Evolutionary conservation across 2,797 vertebrate genomes (phyloP), one percentile per base, ranked within the genome.

Genomic region (Etheostoma nigrum): DNA sequence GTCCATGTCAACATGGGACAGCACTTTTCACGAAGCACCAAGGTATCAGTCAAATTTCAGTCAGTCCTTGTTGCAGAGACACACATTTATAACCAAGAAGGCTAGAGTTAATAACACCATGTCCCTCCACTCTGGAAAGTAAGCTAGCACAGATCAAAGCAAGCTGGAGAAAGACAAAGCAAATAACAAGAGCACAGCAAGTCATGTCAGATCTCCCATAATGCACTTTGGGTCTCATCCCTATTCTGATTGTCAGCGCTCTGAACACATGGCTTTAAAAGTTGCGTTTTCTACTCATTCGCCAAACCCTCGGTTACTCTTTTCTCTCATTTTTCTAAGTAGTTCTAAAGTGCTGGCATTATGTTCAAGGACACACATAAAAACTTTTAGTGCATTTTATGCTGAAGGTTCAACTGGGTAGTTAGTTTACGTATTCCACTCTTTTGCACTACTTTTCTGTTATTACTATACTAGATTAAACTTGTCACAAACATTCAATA

Each of bases 181-280:
- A 87, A 88, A 90, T 67, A 92, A 88, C 91, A 88, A 92, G 79
- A 93, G 87, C 91, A 91, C 81, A 89, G 89, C 88, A 83, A 90
- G 86, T 87, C 90, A 84, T 89, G 87, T 92, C 91, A 87, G 74
- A 87, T 89, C 90, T 91, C 90, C 91, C 88, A 88, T 90, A 94
- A 92, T 93, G 94, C 93, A 93, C 89, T 79, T 86, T 86, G 90
- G 79, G 83, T 88, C 92, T 84, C 83, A 78, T 90, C 85, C 89
- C 82, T 83, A 74, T 84, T 94, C 91, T 95, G 95, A 95, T 95
- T 95, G 94, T 96, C 95, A 91, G 93, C 88, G 93, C 94, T 95
- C 93, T 91, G 91, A 94, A 92, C 94, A 93, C 93, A 92, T 95
- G 94, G 93, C 94, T 96, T 95, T 91, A 85, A 92, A 92, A 90